Evolutionary conservation across 2,888 invertebrate genomes (phyloP), one percentile per base, ranked within the genome.

Genomic region (Eudasyphora cyanicolor): DNA sequence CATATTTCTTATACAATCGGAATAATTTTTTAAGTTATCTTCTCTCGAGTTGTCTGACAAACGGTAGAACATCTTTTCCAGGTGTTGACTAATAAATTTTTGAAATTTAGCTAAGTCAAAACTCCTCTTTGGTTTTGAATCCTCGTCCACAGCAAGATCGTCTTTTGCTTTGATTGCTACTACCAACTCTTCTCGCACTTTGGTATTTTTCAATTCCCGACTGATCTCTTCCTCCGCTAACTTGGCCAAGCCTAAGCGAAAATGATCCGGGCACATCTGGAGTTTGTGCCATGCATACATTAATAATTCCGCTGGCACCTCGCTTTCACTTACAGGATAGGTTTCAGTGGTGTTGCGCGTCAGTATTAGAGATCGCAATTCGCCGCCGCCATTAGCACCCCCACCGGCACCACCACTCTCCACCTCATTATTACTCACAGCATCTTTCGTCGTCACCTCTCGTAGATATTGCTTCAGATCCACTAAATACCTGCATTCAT

Each of bases 301-400:
- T 24, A 88, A 42, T 8, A 91, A 76, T 80, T 90, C 90, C 0
- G 89, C 89, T 14, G 85, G 84, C 6, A 85, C 79, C 70, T 90
- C 90, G 1, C 87, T 85, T 21, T 82, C 69, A 12, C 73, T 86
- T 14, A 90, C 88, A n/a, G 86, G 86, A 79, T 90, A 91, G 19
- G 90, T 89, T 67, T 90, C 91, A 24, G 83, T 89, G 78, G 85
- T 89, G 45, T 82, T 87, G 8, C 91, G 89, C 45, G 91, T 90
- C 83, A 91, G 86, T 86, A 90, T 89, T 82, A 77, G 83, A 1
- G 86, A 80, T 19, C 85, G 84, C 10, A 82, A 79, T 24, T 85
- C 67, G 0, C 82, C 75, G 10, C 73, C 67, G n/a, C 84, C 82
- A 57, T 82, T 79, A 0, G 78, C 81, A 54, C 29, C 62, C 6